A percentile compares a stretch with the other conserved stretches of the same genome.
Conservation (phyloP, 2,888 invertebrate genomes). For the Cybosia mesomella region DNA sequence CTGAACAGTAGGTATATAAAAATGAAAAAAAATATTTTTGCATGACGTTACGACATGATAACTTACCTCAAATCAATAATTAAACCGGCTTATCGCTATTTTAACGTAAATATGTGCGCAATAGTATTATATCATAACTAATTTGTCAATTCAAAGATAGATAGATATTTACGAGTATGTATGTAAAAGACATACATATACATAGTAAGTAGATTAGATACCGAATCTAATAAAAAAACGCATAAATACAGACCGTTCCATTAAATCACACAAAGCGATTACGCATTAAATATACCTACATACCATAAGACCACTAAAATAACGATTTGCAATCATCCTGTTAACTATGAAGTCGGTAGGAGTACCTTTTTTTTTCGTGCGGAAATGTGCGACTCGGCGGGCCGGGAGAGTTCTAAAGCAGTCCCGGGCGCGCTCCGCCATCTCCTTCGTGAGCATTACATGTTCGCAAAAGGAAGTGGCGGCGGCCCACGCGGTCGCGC, state of each 20-base stretch:
- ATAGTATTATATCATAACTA: not conserved
- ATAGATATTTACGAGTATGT: not conserved
- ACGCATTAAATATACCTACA: not conserved
- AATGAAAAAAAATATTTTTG: not conserved
- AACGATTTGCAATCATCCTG: slow-evolving; percentile 18
- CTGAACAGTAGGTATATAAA: too few species aligned
- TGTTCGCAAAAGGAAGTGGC: too few species aligned
- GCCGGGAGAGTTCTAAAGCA: too few species aligned
- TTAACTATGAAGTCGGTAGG: slow-evolving; percentile 22
- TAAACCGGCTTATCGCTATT: slow-evolving; percentile 1
- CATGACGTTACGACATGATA: not conserved
- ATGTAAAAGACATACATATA: not conserved
- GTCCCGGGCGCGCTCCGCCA: too few species aligned
- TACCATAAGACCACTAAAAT: slow-evolving; percentile 10
- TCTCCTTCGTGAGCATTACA: too few species aligned
- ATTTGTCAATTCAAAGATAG: not conserved
- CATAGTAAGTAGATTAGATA: not conserved
- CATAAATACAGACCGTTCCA: not conserved
- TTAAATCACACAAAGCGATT: not conserved
- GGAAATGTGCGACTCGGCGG: too few species aligned
- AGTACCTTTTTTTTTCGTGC: too few species aligned
- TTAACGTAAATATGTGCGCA: slow-evolving; percentile 5
- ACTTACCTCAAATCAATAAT: slow-evolving; percentile 10
- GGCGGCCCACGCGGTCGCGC: too few species aligned
- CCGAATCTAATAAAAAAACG: slow-evolving; percentile 14